Evolutionary conservation across 2,113 vertebrate genomes (phyloP).

Genomic region (Limnothrissa miodon): DNA sequence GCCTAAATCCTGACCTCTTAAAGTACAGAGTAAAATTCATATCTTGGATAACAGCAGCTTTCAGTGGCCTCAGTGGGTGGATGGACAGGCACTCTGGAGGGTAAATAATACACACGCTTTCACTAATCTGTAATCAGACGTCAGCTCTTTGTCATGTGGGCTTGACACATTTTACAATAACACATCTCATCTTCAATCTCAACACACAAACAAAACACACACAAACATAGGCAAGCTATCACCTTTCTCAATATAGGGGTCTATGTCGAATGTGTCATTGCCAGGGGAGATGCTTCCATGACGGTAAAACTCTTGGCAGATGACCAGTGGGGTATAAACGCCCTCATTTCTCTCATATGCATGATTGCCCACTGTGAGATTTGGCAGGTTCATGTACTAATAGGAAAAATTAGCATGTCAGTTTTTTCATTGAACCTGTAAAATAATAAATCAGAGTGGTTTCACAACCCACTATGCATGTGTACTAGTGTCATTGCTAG

Average conservation of each 20-base stretch:
- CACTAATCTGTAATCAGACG: not conserved
- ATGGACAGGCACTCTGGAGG: conserved; percentile 83
- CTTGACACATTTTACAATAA: too few relatives aligned
- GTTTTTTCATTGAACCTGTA: not conserved
- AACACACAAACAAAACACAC: not conserved
- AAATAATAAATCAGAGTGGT: not conserved
- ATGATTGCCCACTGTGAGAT: conserved; percentile 83
- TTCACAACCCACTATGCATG: not conserved
- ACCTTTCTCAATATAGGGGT: conserved; percentile 85
- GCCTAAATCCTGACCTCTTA: conserved; percentile 74
- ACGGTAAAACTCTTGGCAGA: conserved; percentile 88
- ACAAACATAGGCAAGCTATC: not conserved
- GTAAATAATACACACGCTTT: conserved; percentile 3
- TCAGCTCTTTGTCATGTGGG: not conserved
- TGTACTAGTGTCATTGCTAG: not conserved
- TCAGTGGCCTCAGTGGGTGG: conserved; percentile 60
- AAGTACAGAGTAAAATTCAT: conserved; percentile 87
- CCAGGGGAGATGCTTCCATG: conserved; percentile 77
- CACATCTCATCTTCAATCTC: too few relatives aligned
- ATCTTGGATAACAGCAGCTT: conserved; percentile 54
- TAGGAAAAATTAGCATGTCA: conserved; percentile 28
- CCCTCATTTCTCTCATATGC: conserved; percentile 75
- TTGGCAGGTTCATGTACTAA: conserved; percentile 81
- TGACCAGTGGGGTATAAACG: conserved; percentile 69
- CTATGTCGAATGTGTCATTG: conserved; percentile 87